These are phyloP conservation scores for Sebastes hubbsi DNA, from an alignment of 2,797 vertebrate species.

Conservation along the genomic window DNA sequence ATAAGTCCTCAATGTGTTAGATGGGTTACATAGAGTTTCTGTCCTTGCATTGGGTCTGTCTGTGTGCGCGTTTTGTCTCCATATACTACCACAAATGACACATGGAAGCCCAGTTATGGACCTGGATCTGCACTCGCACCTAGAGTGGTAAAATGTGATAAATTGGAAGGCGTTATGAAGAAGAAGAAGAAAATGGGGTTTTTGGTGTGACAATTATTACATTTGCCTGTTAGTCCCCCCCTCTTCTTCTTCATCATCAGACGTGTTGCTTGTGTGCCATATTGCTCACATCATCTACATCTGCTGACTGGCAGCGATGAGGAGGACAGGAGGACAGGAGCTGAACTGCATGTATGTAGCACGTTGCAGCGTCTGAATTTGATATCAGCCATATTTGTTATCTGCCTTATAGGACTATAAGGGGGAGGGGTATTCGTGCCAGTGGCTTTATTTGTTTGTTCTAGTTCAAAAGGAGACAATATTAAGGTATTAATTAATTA, in stretches of 20 bases:
- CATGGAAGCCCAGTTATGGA: conserved; percentile 47
- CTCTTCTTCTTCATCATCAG: conserved; percentile 41
- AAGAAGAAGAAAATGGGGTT: conserved; percentile 56
- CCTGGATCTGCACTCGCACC: conserved; percentile 43
- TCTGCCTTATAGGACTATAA: conserved; percentile 34
- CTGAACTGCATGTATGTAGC: conserved; percentile 41
- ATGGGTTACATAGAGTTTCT: conserved; percentile 59
- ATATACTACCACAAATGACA: conserved; percentile 34
- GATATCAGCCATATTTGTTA: conserved; percentile 63
- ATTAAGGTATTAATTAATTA: conserved; percentile 47
- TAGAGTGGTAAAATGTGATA: conserved; percentile 51
- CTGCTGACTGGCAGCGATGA: conserved; percentile 61
- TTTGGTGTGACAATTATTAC: conserved; percentile 64
- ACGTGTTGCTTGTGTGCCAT: conserved; percentile 64
- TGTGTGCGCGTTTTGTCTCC: conserved; percentile 26
- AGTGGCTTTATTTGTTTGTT: conserved; percentile 46
- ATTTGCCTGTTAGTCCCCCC: conserved; percentile 46
- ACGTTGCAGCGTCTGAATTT: conserved; percentile 50
- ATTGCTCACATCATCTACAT: conserved; percentile 69
- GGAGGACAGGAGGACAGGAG: conserved; percentile 47
- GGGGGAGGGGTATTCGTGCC: conserved; percentile 34
- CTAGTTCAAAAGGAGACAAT: conserved; percentile 43
- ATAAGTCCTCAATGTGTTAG: conserved; percentile 72
- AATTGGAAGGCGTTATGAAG: conserved; percentile 32
- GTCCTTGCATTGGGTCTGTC: conserved; percentile 49